Evolutionary conservation across 2,797 vertebrate species (phyloP), one percentile per base, ranked within the genome.

Genomic region (Platalea minor): DNA sequence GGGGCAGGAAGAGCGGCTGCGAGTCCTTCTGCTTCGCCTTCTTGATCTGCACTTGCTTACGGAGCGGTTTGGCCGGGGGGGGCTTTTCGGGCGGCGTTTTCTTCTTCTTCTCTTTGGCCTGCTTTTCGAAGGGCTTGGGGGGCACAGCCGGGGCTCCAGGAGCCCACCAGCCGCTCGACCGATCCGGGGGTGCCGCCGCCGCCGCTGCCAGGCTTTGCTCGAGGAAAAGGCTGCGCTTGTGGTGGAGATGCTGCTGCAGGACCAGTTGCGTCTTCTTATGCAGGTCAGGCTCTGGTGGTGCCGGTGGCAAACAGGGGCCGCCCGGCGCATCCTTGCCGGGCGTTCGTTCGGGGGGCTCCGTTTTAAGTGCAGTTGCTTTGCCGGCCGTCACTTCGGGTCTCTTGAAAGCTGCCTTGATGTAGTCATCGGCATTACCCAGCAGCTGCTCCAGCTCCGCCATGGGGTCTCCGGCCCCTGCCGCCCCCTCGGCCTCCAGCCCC

Each of bases 391-490:
- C 74, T 67, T 98, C 97, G 1, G 99, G 99, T 93, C 98, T 98
- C 96, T 99, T 99, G 93, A 99, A 99, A 94, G 98, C 97, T 4
- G 98, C 95, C 83, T 98, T 98, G 95, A 98, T 98, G 88, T 99
- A 99, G 93, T 99, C 99, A 10, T 98, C 98, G 25, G 98, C 97
- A 10, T 98, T 98, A 64, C 99, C 99, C 89, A 99, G 98, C 73
- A 99, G 98, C 91, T 99, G 99, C 96, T 99, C 99, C 93, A 99
- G 98, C 96, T 99, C 99, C 2, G 99, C 98, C 99, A 99, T 99
- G 68, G 99, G 99, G 94, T 99, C 99, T 23, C 97, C 98, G 33
- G 97, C 97, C 94, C 95, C 97, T 17, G 96, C 88, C 64, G 96
- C 83, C 53, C 89, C 95, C 67, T 93, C 91, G 0, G 91, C 79